A percentile compares a stretch with the other conserved stretches of the same genome.
Evolutionary conservation across 2,113 vertebrate species (phyloP).

Genomic region (Proteles cristata): DNA sequence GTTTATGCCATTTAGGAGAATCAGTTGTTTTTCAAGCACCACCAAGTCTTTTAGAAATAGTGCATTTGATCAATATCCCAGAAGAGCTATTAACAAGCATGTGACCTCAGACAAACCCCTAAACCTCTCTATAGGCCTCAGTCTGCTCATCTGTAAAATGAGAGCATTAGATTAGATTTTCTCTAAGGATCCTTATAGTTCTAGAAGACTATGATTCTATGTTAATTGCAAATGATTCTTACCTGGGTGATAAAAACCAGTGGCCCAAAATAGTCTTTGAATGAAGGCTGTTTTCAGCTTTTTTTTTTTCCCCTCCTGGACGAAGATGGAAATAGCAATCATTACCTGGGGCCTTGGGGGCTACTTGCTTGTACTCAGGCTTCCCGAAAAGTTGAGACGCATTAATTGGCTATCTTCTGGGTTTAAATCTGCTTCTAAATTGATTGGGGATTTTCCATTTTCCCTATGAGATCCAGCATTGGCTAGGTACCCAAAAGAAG

Average conservation of each 20-base stretch:
- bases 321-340: slow-evolving; percentile 44
- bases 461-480: slow-evolving; percentile 12
- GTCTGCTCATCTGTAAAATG: slow-evolving; percentile 66
- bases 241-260: slow-evolving; percentile 49
- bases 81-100: not conserved
- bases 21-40: not conserved
- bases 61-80: not conserved
- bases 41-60: slow-evolving; percentile 9
- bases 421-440: slow-evolving; percentile 51
- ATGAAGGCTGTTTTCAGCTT: not conserved
- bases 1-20: not conserved
- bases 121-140: not conserved
- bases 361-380: slow-evolving; percentile 34
- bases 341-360: not conserved
- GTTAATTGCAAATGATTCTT: slow-evolving; percentile 33
- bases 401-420: slow-evolving; percentile 64
- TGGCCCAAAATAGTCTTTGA: not conserved
- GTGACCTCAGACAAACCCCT: not conserved
- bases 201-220: not conserved
- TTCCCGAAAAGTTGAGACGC: slow-evolving; percentile 57
- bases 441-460: slow-evolving; percentile 53
- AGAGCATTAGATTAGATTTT: slow-evolving; percentile 9
- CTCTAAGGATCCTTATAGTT: not conserved
- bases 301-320: not conserved
- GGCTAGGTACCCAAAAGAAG: not conserved